Base-by-base conservation (phyloP, 2,797 vertebrate genomes). In the Alfaro cultratus region DNA sequence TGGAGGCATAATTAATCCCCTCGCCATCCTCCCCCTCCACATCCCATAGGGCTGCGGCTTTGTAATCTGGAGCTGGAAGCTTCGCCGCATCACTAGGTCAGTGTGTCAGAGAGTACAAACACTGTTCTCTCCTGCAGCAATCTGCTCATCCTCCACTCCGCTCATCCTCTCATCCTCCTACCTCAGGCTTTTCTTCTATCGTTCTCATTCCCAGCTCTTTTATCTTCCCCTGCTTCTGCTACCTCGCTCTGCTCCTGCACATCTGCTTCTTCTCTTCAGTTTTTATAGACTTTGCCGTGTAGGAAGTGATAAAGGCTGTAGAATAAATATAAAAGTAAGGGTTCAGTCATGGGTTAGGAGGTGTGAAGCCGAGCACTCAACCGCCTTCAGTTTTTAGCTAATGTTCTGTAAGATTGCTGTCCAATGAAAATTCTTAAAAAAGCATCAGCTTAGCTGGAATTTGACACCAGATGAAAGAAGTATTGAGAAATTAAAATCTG, bases 41-140 rank as follows among this genome's bases (percentile, higher is more conserved):
- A 43, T 83, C 77, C 36, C 36, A 55, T 26, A 18, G 78, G 75
- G 70, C 80, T 49, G 51, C 0, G 13, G 84, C 46, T 67, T 83
- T 88, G 77, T 93, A 92, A 94, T 94, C 89, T 89, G 87, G 91
- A 85, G 85, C 88, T 77, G 80, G 85, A 92, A 93, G 92, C 89
- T 93, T 79, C 85, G 82, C 90, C 86, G 83, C 81, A 74, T 93
- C 92, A 94, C 86, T 88, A 74, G 94, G 94, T 95, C 92, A 96
- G 88, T 95, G 83, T 95, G 94, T 94, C 94, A 94, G 84, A 85
- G 41, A 84, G 80, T 79, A 57, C 76, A 84, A 88, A 86, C 68
- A 80, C n/a, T 12, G 46, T 70, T 83, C 77, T 77, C 79, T 81
- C 78, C 75, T 64, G 72, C 80, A 79, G 75, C 51, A 45, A 81